Evolutionary conservation across 1,140 invertebrate genomes (phyloP).

Genomic region (Myzus persicae): DNA sequence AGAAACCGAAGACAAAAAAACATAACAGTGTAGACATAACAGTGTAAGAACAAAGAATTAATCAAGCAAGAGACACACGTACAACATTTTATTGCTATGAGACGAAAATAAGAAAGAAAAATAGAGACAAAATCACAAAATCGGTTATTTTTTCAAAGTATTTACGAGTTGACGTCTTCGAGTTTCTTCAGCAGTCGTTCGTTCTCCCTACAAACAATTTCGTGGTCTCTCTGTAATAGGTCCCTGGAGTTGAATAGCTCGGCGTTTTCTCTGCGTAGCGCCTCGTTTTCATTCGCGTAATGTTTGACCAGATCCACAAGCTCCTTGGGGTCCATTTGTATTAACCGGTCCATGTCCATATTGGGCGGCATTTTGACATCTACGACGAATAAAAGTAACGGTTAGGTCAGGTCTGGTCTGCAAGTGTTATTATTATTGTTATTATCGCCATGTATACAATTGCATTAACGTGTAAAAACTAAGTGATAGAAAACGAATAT

Average conservation of each 20-base stretch:
- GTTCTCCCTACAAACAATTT: conserved; percentile 88
- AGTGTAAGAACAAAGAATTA: conserved; percentile 27
- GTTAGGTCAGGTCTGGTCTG: neutral
- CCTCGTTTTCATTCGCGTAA: conserved; percentile 87
- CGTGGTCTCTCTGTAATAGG: conserved; percentile 84
- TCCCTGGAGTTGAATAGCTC: conserved; percentile 84
- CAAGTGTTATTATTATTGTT: neutral
- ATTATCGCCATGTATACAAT: neutral
- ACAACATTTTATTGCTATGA: conserved; percentile 30
- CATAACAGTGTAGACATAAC: neutral
- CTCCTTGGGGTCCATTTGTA: conserved; percentile 75
- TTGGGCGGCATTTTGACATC: conserved; percentile 66
- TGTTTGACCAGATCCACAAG: conserved; percentile 77
- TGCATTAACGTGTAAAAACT: neutral
- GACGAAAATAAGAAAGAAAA: neutral
- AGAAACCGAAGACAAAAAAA: neutral
- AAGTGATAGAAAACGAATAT: neutral
- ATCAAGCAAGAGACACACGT: conserved; percentile 25
- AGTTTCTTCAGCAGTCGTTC: conserved; percentile 85
- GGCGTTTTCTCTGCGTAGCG: conserved; percentile 83
- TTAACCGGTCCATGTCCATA: conserved; percentile 76
- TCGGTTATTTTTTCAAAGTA: conserved; percentile 61
- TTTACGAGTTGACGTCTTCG: conserved; percentile 86
- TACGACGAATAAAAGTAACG: neutral
- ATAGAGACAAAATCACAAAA: conserved; percentile 33